Evolutionary conservation across 2,888 invertebrate genomes (phyloP), one percentile per base, ranked within the genome.

Genomic region (Scrobipalpa costella): DNA sequence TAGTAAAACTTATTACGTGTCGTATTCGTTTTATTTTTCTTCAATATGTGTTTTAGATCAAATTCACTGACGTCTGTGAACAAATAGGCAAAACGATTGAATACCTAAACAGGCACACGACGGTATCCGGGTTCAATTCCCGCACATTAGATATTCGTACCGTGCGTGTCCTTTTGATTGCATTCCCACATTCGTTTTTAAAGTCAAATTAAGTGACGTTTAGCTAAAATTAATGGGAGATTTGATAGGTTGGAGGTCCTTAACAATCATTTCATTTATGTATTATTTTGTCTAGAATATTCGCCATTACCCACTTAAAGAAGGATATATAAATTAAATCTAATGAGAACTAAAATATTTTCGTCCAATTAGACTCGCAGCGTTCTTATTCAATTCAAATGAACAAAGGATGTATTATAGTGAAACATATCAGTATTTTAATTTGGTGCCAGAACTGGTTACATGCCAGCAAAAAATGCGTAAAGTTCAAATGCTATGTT

Each of bases 401-500:
- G 57, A 62, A 62, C 62, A 62, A 57, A 33, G 57, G 33, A 57
- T 40, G 13, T 62, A 62, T 61, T 61, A 38, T 33, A 50, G 17
- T 62, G 8, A 55, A 55, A 40, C 52, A 27, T 62, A 57, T 57
- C n/a, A 57, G 72, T 77, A 76, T 80, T 77, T 79, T 78, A 78
- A 81, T 79, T 78, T 79, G 69, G 70, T 73, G 69, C 71, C 67
- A 66, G 64, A 80, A 80, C 79, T 73, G 76, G 79, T 78, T 79
- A 64, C 62, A 52, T 79, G 64, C 62, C 55, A 66, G 73, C 75
- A 83, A 84, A 84, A 85, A 84, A 76, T 73, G 68, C 75, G 67
- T 80, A 80, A 83, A 85, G 85, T 85, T 86, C 83, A 86, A 79
- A 79, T 74, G 77, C 70, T 73, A 78, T 70, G 76, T 81, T 81